Conservation (phyloP, 2,888 invertebrate species). For the Tetramorium bicarinatum region DNA sequence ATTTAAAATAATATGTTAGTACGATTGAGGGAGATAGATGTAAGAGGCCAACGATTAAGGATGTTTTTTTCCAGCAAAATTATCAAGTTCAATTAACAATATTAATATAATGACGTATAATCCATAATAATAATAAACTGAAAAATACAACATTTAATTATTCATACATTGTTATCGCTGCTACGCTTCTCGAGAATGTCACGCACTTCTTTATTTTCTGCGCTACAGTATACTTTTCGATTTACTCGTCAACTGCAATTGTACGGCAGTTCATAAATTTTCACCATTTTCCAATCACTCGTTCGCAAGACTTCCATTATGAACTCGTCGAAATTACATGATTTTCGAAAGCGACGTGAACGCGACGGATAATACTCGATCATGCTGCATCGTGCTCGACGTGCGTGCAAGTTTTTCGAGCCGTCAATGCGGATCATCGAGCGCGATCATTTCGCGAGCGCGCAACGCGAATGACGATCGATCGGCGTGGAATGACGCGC, state of each 20-base stretch:
- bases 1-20: background rate
- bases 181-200: background rate
- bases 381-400: constrained; percentile 51
- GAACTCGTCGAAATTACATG: constrained; percentile 54
- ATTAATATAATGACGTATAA: too few relatives aligned
- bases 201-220: background rate
- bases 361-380: constrained; percentile 55
- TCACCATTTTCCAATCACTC: constrained; percentile 50
- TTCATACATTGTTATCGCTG: background rate
- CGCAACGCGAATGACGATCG: constrained; percentile 59
- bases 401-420: constrained; percentile 50
- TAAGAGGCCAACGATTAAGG: background rate
- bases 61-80: background rate
- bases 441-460: constrained; percentile 58
- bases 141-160: background rate
- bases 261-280: constrained; percentile 48
- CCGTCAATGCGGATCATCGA: constrained; percentile 53
- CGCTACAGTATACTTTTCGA: background rate
- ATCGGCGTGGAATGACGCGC: constrained; percentile 59
- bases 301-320: constrained; percentile 56
- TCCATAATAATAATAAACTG: too few relatives aligned
- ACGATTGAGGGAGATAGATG: background rate
- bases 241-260: background rate
- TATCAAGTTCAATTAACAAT: too few relatives aligned
- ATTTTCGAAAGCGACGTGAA: constrained; percentile 52